phyloP scores from a whole-genome alignment of 2,888 invertebrate species.

The Aleiodes testaceus region DNA sequence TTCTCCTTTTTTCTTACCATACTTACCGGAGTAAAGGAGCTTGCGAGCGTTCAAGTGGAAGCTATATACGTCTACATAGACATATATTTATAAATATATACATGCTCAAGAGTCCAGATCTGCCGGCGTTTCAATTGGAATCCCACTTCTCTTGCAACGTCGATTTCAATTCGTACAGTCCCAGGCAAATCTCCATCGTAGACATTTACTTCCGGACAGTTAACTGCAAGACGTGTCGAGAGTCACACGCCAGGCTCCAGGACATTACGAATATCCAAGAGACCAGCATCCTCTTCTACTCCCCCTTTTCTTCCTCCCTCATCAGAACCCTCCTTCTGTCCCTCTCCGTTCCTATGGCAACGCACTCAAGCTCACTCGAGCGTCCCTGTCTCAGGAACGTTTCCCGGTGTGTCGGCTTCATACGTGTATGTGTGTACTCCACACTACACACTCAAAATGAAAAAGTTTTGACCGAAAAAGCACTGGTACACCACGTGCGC shows the following conservation, averaged over 20 bases:
- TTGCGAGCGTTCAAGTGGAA: slow-evolving; percentile 13
- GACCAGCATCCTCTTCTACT: slow-evolving; percentile 39
- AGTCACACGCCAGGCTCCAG: slow-evolving; percentile 35
- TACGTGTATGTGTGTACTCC: not conserved
- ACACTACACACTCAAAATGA: slow-evolving; percentile 2
- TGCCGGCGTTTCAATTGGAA: slow-evolving; percentile 23
- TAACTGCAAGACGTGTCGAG: slow-evolving; percentile 52
- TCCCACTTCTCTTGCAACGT: slow-evolving; percentile 24
- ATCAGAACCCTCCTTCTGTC: no score
- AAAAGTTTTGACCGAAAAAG: slow-evolving; percentile 32
- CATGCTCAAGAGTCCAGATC: not conserved
- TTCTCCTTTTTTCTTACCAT: slow-evolving; percentile 23
- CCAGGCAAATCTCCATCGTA: slow-evolving; percentile 55
- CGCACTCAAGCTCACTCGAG: slow-evolving; percentile 63
- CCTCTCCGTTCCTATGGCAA: slow-evolving; percentile 61
- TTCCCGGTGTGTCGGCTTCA: slow-evolving; percentile 32
- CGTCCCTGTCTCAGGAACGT: slow-evolving; percentile 58
- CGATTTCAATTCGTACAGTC: slow-evolving; percentile 50
- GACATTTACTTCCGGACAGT: slow-evolving; percentile 55
- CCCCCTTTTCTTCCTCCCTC: slow-evolving; percentile 36
- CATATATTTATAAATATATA: no score
- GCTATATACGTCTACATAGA: slow-evolving; percentile 5
- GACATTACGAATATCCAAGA: slow-evolving; percentile 26
- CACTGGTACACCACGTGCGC: slow-evolving; percentile 25
- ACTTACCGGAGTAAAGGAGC: slow-evolving; percentile 20